phyloP scores from a whole-genome alignment of 2,888 invertebrate genomes.

The Tinea trinotella region DNA sequence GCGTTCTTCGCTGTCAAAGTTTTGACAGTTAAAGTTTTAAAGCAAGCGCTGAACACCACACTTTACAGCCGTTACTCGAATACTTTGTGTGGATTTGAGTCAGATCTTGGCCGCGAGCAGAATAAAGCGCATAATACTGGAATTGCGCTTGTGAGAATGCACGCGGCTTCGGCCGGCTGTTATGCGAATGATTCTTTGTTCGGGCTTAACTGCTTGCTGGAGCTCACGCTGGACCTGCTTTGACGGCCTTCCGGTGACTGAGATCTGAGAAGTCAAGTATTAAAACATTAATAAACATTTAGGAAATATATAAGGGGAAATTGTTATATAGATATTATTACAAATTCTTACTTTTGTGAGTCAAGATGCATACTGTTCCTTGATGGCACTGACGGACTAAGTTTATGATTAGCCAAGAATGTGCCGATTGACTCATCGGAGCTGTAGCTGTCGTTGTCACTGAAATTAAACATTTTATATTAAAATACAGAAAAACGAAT shows the following conservation, averaged over 20 bases:
- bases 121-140: constrained; percentile 57
- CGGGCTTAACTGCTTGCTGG: constrained; percentile 48
- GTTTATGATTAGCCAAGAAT: constrained; percentile 74
- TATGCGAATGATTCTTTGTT: constrained; percentile 61
- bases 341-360: constrained; percentile 54
- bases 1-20: not conserved
- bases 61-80: constrained; percentile 9
- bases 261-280: constrained; percentile 36
- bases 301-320: constrained; percentile 1
- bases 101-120: constrained; percentile 47
- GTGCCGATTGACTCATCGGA: constrained; percentile 77
- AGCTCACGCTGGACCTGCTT: constrained; percentile 50
- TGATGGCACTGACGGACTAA: constrained; percentile 58
- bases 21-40: not conserved
- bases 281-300: not conserved
- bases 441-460: constrained; percentile 76
- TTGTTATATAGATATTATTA: too few species aligned
- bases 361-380: constrained; percentile 54
- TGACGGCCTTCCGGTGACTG: constrained; percentile 54
- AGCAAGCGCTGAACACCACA: not conserved
- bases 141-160: constrained; percentile 41
- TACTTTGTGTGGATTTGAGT: constrained; percentile 21
- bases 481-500: constrained; percentile 24
- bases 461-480: constrained; percentile 33
- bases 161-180: constrained; percentile 47